Evolutionary conservation across 35 echinoderm and acorn worm species (phyloP).

Genomic region (Ptychodera flava): DNA sequence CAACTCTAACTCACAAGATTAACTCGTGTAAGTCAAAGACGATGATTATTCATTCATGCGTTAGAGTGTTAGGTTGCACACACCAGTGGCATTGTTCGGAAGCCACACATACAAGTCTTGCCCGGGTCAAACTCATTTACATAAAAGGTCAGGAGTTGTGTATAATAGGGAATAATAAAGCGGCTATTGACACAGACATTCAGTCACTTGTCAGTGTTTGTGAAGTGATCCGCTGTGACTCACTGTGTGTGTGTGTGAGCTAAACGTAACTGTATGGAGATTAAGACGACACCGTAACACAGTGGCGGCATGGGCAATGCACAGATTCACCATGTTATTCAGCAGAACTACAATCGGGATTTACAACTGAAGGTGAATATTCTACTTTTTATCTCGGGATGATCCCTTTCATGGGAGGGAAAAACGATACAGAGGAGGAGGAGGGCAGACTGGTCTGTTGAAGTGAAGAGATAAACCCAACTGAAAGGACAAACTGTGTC

Average conservation of each 20-base stretch:
- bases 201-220: neutral
- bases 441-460: no score
- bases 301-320: constrained; percentile 80
- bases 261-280: neutral
- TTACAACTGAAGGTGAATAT: constrained; percentile 69
- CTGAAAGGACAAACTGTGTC: no score
- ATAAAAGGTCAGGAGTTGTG: neutral
- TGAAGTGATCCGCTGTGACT: neutral
- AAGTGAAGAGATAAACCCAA: no score
- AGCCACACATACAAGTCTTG: neutral
- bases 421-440: no score
- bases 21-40: neutral
- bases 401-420: no score
- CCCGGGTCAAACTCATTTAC: neutral
- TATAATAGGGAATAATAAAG: neutral
- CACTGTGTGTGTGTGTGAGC: neutral
- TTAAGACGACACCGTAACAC: neutral
- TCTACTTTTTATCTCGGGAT: neutral
- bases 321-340: constrained; percentile 95
- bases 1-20: neutral
- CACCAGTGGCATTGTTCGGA: neutral
- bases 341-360: constrained; percentile 99
- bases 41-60: neutral
- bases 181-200: neutral
- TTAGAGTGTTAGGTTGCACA: neutral